Evolutionary conservation across 2,113 vertebrate genomes (phyloP).

Genomic region (Tyto alba): DNA sequence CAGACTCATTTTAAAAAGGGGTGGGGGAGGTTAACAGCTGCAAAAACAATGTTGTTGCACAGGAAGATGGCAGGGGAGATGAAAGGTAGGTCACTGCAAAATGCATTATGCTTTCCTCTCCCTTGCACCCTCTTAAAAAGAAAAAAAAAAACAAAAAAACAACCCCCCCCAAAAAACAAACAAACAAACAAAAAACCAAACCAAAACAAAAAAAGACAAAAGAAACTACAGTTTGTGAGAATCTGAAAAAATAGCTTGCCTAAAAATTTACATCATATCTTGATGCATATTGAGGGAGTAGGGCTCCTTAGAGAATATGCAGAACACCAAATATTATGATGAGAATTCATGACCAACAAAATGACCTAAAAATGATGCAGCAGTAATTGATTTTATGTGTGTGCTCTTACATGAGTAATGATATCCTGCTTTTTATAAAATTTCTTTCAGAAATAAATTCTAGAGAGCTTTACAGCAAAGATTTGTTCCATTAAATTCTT

Average conservation of each 20-base stretch:
- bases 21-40: neutral
- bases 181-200: too few species aligned
- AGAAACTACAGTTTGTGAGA: neutral
- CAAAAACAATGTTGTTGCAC: neutral
- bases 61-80: neutral
- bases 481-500: neutral
- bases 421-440: neutral
- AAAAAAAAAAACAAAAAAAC: too few species aligned
- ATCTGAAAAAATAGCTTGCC: neutral
- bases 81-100: neutral
- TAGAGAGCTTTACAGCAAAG: neutral
- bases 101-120: neutral
- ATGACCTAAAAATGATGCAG: neutral
- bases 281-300: neutral
- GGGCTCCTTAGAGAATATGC: neutral
- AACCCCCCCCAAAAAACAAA: too few species aligned
- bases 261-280: neutral
- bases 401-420: neutral
- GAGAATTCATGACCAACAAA: neutral
- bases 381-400: neutral
- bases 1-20: neutral
- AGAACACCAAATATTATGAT: neutral
- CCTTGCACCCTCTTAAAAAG: neutral
- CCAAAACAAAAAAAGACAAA: neutral
- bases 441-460: neutral